A percentile compares a stretch with the other conserved stretches of the same genome.
These are phyloP conservation scores for Grus americana DNA, from an alignment of 2,113 vertebrate species.

Conservation along the genomic window DNA sequence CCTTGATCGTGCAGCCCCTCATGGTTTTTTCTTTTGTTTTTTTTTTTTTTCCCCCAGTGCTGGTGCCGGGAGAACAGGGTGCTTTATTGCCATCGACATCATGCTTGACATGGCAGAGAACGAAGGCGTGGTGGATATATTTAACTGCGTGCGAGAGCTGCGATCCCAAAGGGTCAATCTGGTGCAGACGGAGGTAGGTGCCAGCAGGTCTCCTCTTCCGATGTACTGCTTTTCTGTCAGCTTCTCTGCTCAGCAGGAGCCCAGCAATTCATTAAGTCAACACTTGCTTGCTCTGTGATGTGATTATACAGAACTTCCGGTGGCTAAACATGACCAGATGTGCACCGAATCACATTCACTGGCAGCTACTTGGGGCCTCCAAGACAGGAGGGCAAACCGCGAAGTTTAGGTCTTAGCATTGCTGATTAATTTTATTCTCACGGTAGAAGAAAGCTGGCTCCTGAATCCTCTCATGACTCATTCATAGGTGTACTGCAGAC, in stretches of 20 bases:
- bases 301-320: background rate
- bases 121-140: slow-evolving; percentile 96
- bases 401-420: background rate
- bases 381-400: slow-evolving; percentile 17
- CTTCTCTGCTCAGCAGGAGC: background rate
- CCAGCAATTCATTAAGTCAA: background rate
- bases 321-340: background rate
- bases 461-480: slow-evolving; percentile 9
- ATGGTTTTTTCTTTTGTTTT: background rate
- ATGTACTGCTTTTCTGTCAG: background rate
- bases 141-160: slow-evolving; percentile 97
- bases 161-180: slow-evolving; percentile 94
- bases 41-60: slow-evolving; percentile 75
- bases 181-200: slow-evolving; percentile 94
- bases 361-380: background rate
- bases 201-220: background rate
- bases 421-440: slow-evolving; percentile 23
- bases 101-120: slow-evolving; percentile 99
- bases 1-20: background rate
- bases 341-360: background rate
- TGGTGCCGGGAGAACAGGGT: slow-evolving; percentile 93
- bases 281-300: background rate
- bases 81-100: slow-evolving; percentile 97
- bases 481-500: background rate
- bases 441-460: background rate